Evolutionary conservation across 2,113 vertebrate genomes (phyloP), one percentile per base, ranked within the genome.

Genomic region (Takifugu bimaculatus): DNA sequence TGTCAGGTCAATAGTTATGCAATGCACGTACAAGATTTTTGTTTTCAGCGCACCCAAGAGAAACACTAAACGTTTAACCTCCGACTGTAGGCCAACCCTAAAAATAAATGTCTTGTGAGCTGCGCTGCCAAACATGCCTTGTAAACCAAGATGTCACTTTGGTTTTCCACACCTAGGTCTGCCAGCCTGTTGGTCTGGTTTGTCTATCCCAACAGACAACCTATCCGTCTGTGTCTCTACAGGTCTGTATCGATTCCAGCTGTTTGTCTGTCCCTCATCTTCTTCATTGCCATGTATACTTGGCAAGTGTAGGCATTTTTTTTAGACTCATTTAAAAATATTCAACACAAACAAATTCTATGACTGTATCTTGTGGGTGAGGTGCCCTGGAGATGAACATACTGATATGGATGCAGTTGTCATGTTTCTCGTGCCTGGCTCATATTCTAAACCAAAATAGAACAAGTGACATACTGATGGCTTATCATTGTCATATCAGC

Each of bases 41-140:
- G 4, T 45, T 13, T 43, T 13, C 42, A 43, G 13, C 7, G 13
- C 3, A 43, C 14, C 47, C 47, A 48, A 77, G 70, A 80, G 50
- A 70, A 79, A 73, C 47, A 63, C 68, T 80, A 51, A 78, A 73
- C 68, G 65, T 81, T 74, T 64, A 66, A 73, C 70, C 70, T 72
- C 32, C 60, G 55, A 55, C 60, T 57, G 64, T 55, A 60, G 63
- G 70, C 64, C 81, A 77, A 70, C 25, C 50, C 56, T 75, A 53
- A 60, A 74, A 69, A 68, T 64, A 79, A 69, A 66, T 39, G 47
- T 68, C 65, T 80, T 68, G 15, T 60, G 43, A 60, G 61, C 48
- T 50, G 20, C n/a, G 47, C 20, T 57, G 52, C 50, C 61, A 74
- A 72, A 67, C 63, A 63, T 62, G n/a, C 20, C 70, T 47, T 66